These are phyloP conservation scores for Mustela lutreola DNA, from an alignment of 2,113 vertebrate species.

Conservation along the genomic window DNA sequence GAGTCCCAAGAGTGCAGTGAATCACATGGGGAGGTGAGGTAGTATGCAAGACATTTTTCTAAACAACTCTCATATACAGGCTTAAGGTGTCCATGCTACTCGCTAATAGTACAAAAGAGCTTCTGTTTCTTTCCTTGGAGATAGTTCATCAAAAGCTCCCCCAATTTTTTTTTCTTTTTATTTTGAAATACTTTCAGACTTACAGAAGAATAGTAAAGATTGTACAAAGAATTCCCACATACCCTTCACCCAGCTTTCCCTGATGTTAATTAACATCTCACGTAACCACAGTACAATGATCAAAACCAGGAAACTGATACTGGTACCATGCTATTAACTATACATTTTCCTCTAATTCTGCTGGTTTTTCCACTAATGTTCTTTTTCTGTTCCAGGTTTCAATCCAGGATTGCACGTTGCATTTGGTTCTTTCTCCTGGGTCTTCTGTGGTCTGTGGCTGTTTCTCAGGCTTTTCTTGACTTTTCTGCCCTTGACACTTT, in stretches of 20 bases:
- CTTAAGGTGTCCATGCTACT: not conserved
- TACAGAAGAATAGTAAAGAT: not conserved
- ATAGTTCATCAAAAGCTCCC: constrained; percentile 17
- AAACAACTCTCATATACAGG: not conserved
- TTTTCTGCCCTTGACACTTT: not conserved
- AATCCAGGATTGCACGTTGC: not conserved
- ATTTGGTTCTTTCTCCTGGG: not conserved
- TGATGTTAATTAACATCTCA: not conserved
- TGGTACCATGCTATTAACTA: not conserved
- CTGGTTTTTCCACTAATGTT: not conserved
- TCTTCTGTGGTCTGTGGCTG: not conserved
- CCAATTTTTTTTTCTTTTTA: not conserved
- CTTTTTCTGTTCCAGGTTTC: not conserved
- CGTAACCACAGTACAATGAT: not conserved
- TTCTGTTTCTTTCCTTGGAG: not conserved
- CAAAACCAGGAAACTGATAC: constrained; percentile 8
- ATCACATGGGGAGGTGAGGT: not conserved
- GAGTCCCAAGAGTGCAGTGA: not conserved
- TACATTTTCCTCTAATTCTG: not conserved
- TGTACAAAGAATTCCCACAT: not conserved
- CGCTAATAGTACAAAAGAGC: not conserved
- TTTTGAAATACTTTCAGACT: constrained; percentile 57
- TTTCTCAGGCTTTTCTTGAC: not conserved
- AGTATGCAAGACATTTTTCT: not conserved
- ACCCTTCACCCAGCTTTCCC: not conserved